These are phyloP conservation scores for Onthophagus taurus DNA, from an alignment of 1,140 invertebrate genomes.

Conservation along the genomic window DNA sequence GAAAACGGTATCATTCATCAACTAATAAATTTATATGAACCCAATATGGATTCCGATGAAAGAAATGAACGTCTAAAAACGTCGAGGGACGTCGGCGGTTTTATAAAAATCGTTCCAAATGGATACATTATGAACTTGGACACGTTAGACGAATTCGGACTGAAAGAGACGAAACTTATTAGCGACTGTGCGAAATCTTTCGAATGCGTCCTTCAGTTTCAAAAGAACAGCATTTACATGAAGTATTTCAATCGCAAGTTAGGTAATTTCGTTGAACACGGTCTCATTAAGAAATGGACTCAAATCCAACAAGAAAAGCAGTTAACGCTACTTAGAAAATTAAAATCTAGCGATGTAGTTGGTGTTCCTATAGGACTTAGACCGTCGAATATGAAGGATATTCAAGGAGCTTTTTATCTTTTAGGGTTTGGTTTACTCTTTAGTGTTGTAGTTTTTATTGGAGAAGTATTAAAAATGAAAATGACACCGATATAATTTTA, in stretches of 20 bases:
- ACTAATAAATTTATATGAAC: background rate
- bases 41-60: background rate
- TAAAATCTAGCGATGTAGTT: background rate
- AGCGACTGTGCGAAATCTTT: background rate
- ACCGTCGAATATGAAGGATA: background rate
- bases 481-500: too few species aligned
- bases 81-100: background rate
- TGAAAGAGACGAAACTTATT: background rate
- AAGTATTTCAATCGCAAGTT: background rate
- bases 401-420: background rate
- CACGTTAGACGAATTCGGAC: background rate
- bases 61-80: background rate
- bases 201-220: background rate
- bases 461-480: too few species aligned
- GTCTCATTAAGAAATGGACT: background rate
- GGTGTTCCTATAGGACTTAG: background rate
- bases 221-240: background rate
- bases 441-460: slow-evolving; percentile 1
- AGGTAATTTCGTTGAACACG: background rate
- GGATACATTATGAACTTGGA: background rate
- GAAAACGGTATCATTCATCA: too few species aligned
- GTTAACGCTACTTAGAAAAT: background rate
- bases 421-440: background rate
- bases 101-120: background rate
- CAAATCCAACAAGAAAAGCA: background rate